Percentiles rank a stretch among this genome's conserved stretches.
phyloP scores from a whole-genome alignment of 2,888 invertebrate genomes.

The Diarsia brunnea region DNA sequence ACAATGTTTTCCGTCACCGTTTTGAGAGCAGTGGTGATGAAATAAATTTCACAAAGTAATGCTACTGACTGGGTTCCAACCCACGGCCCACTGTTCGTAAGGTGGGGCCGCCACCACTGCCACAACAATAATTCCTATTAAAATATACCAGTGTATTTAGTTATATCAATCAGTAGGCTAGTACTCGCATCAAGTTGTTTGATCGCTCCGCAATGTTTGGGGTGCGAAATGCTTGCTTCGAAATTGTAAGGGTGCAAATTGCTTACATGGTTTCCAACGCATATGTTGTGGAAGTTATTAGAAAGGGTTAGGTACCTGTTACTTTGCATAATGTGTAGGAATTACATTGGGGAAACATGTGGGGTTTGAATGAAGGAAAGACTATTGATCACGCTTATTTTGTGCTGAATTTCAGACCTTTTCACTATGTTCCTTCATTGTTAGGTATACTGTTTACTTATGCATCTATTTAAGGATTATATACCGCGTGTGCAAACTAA shows the following conservation, averaged over 20 bases:
- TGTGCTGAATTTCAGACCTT: not conserved
- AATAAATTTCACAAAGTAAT: too few species aligned
- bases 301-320: slow-evolving; percentile 43
- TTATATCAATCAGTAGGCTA: not conserved
- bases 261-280: slow-evolving; percentile 37
- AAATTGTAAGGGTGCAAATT: slow-evolving; percentile 36
- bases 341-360: slow-evolving; percentile 24
- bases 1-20: too few species aligned
- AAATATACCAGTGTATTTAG: not conserved
- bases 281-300: slow-evolving; percentile 43
- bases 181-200: not conserved
- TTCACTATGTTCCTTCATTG: not conserved
- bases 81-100: too few species aligned
- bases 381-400: slow-evolving; percentile 15
- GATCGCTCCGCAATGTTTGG: not conserved
- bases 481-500: not conserved
- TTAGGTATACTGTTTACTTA: not conserved
- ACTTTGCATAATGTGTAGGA: slow-evolving; percentile 40
- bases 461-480: not conserved
- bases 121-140: not conserved
- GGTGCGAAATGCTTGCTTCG: slow-evolving; percentile 26
- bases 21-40: too few species aligned
- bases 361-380: slow-evolving; percentile 3
- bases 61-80: too few species aligned
- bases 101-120: too few species aligned